Percentiles rank a stretch among this genome's conserved stretches.
phyloP scores from a whole-genome alignment of 2,797 vertebrate species.

The Austrolebias charrua region DNA sequence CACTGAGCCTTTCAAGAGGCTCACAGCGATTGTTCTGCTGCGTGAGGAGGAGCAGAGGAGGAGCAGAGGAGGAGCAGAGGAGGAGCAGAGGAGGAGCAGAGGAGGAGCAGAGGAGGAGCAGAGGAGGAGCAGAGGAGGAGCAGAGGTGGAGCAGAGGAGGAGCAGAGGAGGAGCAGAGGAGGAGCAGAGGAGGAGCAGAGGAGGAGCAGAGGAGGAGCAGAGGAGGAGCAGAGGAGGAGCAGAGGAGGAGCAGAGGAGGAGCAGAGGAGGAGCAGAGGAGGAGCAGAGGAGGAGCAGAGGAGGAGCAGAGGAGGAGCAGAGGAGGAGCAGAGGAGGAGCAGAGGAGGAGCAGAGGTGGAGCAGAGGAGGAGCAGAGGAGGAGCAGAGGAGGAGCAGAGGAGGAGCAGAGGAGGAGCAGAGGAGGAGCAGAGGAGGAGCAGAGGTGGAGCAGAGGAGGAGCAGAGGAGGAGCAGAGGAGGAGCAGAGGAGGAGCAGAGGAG shows the following conservation, averaged over 20 bases:
- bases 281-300: constrained; percentile 73
- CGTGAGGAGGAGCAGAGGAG: constrained; percentile 68
- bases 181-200: constrained; percentile 73
- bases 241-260: constrained; percentile 73
- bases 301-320: constrained; percentile 74
- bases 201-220: constrained; percentile 74
- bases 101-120: constrained; percentile 74
- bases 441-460: constrained; percentile 74
- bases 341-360: constrained; percentile 73
- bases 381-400: constrained; percentile 73
- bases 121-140: constrained; percentile 71
- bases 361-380: constrained; percentile 73
- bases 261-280: constrained; percentile 74
- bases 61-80: constrained; percentile 74
- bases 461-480: constrained; percentile 73
- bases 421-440: constrained; percentile 72
- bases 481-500: constrained; percentile 73
- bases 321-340: constrained; percentile 70
- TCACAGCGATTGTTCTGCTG: constrained; percentile 61
- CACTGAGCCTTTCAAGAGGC: constrained; percentile 50
- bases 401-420: constrained; percentile 73
- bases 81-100: constrained; percentile 73
- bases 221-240: constrained; percentile 70
- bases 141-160: constrained; percentile 73
- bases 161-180: constrained; percentile 74